Conservation (phyloP, 2,113 vertebrate genomes). For the Phainopepla nitens region DNA sequence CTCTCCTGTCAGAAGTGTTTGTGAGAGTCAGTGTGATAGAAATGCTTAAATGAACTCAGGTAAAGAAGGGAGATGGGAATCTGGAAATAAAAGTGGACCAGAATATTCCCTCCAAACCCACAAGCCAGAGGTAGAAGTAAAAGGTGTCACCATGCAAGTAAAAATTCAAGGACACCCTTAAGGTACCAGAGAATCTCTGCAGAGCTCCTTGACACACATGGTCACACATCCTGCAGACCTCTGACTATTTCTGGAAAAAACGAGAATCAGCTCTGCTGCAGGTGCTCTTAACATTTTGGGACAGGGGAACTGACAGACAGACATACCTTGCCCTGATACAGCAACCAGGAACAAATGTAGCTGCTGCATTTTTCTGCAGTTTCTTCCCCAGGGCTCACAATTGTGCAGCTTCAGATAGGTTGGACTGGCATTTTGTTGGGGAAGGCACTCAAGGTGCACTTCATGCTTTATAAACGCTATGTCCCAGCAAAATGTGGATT, state of each 20-base stretch:
- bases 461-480: not conserved
- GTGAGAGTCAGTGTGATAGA: not conserved
- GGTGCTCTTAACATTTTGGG: not conserved
- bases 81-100: not conserved
- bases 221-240: not conserved
- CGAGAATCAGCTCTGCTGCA: not conserved
- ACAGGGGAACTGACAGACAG: not conserved
- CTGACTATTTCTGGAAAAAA: not conserved
- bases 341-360: not conserved
- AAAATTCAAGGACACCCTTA: not conserved
- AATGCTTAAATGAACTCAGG: not conserved
- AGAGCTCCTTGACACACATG: not conserved
- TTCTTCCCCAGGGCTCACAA: not conserved
- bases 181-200: not conserved
- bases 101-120: not conserved
- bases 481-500: not conserved
- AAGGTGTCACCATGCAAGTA: not conserved
- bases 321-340: not conserved
- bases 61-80: not conserved
- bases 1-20: not conserved
- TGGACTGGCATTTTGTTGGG: not conserved
- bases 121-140: not conserved
- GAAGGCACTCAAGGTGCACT: not conserved
- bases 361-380: not conserved
- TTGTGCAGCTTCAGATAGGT: not conserved